A percentile compares a stretch with the other conserved stretches of the same genome.
phyloP scores from a whole-genome alignment of 1,140 invertebrate genomes.

The Nebria ingens region DNA sequence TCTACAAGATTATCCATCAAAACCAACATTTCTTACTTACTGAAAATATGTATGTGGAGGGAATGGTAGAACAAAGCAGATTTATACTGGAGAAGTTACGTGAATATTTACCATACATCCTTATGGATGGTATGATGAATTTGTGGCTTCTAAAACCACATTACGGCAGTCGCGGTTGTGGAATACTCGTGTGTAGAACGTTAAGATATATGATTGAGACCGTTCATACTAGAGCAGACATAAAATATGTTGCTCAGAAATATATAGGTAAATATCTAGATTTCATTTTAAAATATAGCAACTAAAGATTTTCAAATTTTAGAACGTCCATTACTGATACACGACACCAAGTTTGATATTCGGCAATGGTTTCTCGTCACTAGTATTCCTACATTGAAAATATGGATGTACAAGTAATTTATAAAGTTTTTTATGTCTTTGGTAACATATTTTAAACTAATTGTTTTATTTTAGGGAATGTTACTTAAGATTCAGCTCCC shows the following conservation, averaged over 20 bases:
- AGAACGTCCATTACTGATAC: conserved; percentile 73
- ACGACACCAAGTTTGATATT: conserved; percentile 88
- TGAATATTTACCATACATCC: conserved; percentile 50
- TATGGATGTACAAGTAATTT: conserved; percentile 76
- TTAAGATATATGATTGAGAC: conserved; percentile 51
- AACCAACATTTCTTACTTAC: conserved; percentile 27
- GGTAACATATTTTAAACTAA: conserved; percentile 1
- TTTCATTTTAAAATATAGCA: background rate
- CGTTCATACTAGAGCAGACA: conserved; percentile 44
- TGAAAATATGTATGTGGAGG: conserved; percentile 35
- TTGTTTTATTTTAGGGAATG: conserved; percentile 47
- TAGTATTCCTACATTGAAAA: conserved; percentile 64
- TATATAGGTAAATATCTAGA: conserved; percentile 69
- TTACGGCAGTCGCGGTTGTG: conserved; percentile 71
- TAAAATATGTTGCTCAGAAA: conserved; percentile 81
- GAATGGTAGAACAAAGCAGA: conserved; percentile 39
- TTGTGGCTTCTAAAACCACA: conserved; percentile 92
- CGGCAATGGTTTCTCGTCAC: conserved; percentile 83
- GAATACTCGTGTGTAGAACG: conserved; percentile 50
- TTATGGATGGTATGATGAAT: conserved; percentile 69
- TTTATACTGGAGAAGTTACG: conserved; percentile 48
- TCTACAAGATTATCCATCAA: conserved; percentile 38
- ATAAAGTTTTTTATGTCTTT: background rate
- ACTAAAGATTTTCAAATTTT: conserved; percentile 24
- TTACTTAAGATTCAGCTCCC: conserved; percentile 82